Evolutionary conservation across 2,888 invertebrate genomes (phyloP).

Genomic region (Lochmaea capreae): DNA sequence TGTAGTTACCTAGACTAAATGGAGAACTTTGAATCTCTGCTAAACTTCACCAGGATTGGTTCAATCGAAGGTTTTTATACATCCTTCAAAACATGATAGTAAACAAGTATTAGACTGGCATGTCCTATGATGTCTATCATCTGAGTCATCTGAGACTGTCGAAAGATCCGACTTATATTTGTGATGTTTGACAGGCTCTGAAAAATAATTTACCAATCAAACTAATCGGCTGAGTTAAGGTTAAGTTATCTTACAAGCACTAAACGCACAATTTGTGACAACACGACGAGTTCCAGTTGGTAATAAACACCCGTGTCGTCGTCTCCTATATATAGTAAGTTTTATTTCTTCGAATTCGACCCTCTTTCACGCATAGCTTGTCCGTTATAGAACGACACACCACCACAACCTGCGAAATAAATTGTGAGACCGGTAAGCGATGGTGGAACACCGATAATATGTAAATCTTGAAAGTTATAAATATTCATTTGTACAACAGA

Average conservation of each 20-base stretch:
- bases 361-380: constrained; percentile 40
- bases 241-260: background rate
- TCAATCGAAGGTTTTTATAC: no score
- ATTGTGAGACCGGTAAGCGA: constrained; percentile 53
- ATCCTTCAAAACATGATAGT: no score
- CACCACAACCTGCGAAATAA: constrained; percentile 54
- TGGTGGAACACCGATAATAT: constrained; percentile 59
- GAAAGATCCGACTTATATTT: no score
- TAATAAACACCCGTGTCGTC: constrained; percentile 5
- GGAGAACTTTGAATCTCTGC: no score
- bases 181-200: no score
- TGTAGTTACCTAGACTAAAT: no score
- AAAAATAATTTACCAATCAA: no score
- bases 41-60: no score
- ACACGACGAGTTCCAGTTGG: background rate
- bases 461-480: constrained; percentile 60
- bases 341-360: constrained; percentile 25
- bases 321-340: background rate
- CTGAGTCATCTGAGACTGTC: no score
- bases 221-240: no score
- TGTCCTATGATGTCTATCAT: no score
- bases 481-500: constrained; percentile 62
- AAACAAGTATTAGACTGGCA: no score
- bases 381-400: constrained; percentile 52
- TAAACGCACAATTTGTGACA: background rate